Evolutionary conservation across 2,113 vertebrate species (phyloP).

Genomic region (Poeciliopsis occidentalis): DNA sequence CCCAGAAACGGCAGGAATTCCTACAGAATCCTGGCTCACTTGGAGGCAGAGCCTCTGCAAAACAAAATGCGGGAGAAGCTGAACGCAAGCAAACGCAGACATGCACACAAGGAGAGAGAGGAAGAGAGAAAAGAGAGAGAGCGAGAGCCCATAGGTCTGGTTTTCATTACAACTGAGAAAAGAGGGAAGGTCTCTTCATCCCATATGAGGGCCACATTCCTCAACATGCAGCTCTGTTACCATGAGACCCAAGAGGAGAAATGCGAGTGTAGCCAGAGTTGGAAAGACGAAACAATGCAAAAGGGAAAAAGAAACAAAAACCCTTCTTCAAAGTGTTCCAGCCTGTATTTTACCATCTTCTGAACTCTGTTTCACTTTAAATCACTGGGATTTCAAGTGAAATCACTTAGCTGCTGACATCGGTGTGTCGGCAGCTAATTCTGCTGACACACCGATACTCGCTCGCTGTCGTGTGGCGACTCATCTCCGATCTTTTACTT

Average conservation of each 20-base stretch:
- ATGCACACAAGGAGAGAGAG: conserved; percentile 37
- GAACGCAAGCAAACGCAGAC: conserved; percentile 38
- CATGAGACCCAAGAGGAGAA: conserved; percentile 59
- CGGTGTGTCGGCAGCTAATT: background rate
- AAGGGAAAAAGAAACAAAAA: conserved; percentile 7
- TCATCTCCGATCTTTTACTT: conserved; percentile 37
- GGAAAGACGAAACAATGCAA: background rate
- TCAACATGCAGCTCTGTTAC: conserved; percentile 73
- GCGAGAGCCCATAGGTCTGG: conserved; percentile 68
- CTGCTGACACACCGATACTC: background rate
- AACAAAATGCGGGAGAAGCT: conserved; percentile 47
- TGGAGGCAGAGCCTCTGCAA: conserved; percentile 42
- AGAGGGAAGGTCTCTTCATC: conserved; percentile 66
- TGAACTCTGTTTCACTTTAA: background rate
- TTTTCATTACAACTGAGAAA: conserved; percentile 78
- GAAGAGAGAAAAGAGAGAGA: conserved; percentile 1
- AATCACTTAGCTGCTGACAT: no score
- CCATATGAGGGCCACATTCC: conserved; percentile 72
- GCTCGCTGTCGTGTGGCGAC: background rate
- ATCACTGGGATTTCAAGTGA: background rate
- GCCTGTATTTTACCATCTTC: no score
- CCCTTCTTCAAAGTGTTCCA: no score
- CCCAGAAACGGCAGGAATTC: conserved; percentile 51
- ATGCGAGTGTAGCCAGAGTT: conserved; percentile 6
- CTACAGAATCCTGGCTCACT: conserved; percentile 35